Evolutionary conservation across 2,113 vertebrate species (phyloP).

Genomic region (Oreocharis arfaki): DNA sequence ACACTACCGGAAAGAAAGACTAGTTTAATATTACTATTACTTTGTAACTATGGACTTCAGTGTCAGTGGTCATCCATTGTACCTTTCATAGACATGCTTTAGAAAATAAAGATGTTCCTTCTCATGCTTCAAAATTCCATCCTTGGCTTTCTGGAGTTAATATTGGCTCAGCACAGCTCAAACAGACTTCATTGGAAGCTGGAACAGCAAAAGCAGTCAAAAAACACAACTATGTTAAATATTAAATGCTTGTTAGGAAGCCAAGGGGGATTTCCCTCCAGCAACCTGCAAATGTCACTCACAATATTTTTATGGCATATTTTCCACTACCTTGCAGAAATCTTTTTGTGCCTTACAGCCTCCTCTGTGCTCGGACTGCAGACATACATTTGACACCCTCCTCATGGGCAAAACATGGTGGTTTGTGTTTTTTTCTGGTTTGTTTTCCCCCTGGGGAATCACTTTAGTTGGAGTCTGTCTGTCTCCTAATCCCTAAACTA

Average conservation of each 20-base stretch:
- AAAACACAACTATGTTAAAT: neutral
- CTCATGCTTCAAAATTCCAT: neutral
- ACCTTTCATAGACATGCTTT: neutral
- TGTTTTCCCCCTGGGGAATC: neutral
- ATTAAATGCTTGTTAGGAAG: neutral
- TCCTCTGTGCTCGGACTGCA: neutral
- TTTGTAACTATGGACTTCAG: neutral
- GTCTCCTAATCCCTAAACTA: neutral
- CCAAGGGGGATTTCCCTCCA: neutral
- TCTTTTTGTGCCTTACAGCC: neutral
- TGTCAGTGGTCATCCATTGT: neutral
- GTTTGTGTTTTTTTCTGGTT: neutral
- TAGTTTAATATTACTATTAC: neutral
- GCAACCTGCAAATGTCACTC: neutral
- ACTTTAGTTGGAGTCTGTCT: neutral
- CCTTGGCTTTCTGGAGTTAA: neutral
- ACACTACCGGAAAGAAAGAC: neutral
- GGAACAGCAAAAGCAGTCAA: neutral
- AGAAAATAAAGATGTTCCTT: neutral
- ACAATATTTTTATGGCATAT: neutral
- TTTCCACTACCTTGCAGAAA: neutral
- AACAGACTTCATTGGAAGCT: neutral
- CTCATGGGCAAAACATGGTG: neutral
- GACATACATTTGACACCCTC: fast-evolving
- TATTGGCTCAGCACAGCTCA: neutral